Evolutionary conservation across 2,113 vertebrate species (phyloP).

Genomic region (Orycteropus afer): DNA sequence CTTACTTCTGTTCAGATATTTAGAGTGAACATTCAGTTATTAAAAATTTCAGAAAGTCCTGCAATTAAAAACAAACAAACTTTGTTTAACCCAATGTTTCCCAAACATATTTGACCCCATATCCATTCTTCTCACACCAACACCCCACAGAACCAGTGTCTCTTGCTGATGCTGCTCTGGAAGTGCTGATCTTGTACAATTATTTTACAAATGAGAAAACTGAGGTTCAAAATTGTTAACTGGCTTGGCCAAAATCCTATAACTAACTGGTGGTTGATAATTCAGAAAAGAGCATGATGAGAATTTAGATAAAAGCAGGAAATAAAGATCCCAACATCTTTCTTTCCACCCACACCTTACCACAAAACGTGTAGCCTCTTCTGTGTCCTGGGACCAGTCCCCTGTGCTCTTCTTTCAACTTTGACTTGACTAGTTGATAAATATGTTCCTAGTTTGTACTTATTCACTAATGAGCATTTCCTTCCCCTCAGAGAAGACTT

Average conservation of each 20-base stretch:
- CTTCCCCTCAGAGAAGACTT: neutral
- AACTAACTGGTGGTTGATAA: neutral
- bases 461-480: neutral
- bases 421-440: neutral
- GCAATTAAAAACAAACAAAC: neutral
- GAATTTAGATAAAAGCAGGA: constrained; percentile 8
- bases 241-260: neutral
- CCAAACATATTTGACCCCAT: neutral
- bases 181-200: neutral
- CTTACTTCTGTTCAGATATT: neutral
- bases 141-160: neutral
- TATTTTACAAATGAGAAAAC: constrained; percentile 41
- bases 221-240: neutral
- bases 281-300: neutral
- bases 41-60: neutral
- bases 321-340: neutral
- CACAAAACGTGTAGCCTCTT: neutral
- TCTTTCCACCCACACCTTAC: neutral
- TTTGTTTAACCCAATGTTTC: neutral
- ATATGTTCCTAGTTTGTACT: neutral
- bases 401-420: neutral
- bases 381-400: neutral
- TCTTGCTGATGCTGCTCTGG: neutral
- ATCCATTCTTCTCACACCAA: neutral
- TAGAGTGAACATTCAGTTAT: neutral